Conservation (phyloP, 2,113 vertebrate genomes). For the Macroglossus sobrinus region DNA sequence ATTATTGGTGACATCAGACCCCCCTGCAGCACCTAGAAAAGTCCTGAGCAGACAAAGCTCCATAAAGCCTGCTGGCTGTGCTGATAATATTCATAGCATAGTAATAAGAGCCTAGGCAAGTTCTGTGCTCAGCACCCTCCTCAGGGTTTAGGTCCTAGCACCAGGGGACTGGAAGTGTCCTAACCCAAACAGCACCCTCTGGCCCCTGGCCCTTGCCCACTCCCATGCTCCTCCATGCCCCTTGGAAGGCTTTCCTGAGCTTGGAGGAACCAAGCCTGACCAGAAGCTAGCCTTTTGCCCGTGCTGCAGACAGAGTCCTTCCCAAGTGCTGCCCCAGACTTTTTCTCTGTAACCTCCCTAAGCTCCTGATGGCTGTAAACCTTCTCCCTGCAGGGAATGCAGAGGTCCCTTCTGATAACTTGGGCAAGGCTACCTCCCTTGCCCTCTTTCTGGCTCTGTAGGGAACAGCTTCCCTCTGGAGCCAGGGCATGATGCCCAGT, state of each 20-base stretch:
- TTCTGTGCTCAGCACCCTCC: neutral
- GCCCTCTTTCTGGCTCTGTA: neutral
- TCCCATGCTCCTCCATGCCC: neutral
- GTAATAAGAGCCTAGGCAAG: neutral
- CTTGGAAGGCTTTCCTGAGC: neutral
- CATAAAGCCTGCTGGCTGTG: neutral
- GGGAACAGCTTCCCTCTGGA: neutral
- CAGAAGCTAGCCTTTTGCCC: rapidly evolving
- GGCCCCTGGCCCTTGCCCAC: neutral
- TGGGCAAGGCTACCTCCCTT: neutral
- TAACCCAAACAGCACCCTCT: neutral
- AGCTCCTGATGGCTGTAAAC: neutral
- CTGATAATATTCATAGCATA: neutral
- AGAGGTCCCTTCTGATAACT: constrained; percentile 12
- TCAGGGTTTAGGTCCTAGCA: neutral
- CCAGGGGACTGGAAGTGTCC: neutral
- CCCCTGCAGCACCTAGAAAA: neutral
- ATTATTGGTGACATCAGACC: neutral
- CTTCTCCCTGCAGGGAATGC: neutral
- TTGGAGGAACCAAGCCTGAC: neutral
- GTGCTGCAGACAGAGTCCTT: neutral
- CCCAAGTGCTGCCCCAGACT: neutral
- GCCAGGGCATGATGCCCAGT: constrained; percentile 4
- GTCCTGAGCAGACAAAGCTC: neutral
- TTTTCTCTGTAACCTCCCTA: neutral